Conservation (phyloP, 2,113 vertebrate species). For the Xenopus tropicalis region UCB_Xtro_10.0 CM004445.2:45130001-45130500, state of each 20-base stretch:
- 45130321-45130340: slow-evolving; percentile 16
- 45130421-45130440: background rate
- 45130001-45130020: background rate
- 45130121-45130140: background rate
- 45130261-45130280: no score
- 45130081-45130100: slow-evolving; percentile 3
- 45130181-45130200: background rate
- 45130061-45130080: background rate
- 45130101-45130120: background rate
- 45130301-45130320: slow-evolving; percentile 38
- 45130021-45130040: slow-evolving; percentile 6
- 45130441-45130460: no score
- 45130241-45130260: no score
- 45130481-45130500: background rate
- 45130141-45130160: background rate
- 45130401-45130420: background rate
- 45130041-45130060: slow-evolving; percentile 17
- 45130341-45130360: slow-evolving; percentile 10
- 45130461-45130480: background rate
- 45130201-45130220: background rate
- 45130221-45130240: background rate
- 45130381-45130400: background rate
- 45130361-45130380: background rate
- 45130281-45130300: background rate
- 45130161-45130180: background rate